Evolutionary conservation across 2,113 vertebrate genomes (phyloP).

Genomic region (Sturnus vulgaris): DNA sequence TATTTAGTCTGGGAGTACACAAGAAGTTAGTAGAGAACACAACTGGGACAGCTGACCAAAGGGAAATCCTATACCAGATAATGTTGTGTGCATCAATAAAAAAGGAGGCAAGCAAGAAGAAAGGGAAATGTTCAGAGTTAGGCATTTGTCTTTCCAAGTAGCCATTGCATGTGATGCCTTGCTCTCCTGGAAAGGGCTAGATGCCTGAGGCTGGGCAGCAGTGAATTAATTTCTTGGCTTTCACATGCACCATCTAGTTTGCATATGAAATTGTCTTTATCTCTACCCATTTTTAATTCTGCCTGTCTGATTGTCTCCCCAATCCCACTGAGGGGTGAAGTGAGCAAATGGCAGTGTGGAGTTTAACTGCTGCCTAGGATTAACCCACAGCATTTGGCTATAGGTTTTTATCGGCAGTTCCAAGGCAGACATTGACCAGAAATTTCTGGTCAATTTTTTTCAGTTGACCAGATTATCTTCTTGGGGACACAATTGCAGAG

Average conservation of each 20-base stretch:
- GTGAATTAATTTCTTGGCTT: not conserved
- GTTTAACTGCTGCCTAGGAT: not conserved
- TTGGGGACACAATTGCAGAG: not conserved
- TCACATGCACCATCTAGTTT: not conserved
- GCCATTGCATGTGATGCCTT: accelerated
- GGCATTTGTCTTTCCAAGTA: not conserved
- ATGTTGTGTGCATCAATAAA: not conserved
- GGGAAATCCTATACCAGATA: not conserved
- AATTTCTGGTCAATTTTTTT: not conserved
- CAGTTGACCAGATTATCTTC: not conserved
- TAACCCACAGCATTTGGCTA: not conserved
- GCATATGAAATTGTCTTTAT: not conserved
- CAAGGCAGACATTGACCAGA: not conserved
- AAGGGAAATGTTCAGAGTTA: not conserved
- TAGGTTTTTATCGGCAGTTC: not conserved
- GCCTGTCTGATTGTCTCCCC: not conserved
- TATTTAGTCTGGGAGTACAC: accelerated
- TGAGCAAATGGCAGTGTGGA: not conserved
- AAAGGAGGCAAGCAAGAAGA: not conserved
- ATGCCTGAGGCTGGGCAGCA: not conserved
- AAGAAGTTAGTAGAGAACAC: not conserved
- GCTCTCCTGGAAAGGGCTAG: not conserved
- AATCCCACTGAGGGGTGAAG: not conserved
- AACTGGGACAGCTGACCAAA: not conserved
- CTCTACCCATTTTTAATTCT: not conserved